These are phyloP conservation scores for Caradrina clavipalpis DNA, from an alignment of 2,888 invertebrate genomes.

Conservation along the genomic window DNA sequence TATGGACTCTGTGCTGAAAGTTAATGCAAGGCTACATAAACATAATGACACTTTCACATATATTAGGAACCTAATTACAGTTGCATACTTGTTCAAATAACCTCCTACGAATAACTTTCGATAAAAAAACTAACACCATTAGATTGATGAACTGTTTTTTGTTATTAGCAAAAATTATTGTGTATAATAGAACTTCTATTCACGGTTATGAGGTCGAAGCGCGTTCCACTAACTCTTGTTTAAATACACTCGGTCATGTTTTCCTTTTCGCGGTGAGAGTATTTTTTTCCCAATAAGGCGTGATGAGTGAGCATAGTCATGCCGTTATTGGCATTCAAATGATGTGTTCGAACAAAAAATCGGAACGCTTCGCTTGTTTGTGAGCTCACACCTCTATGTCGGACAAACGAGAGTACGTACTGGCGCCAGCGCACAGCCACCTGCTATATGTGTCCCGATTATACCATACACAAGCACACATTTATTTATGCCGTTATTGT, in stretches of 20 bases:
- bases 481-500: constrained; percentile 80
- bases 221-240: constrained; percentile 75
- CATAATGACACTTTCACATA: constrained; percentile 26
- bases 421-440: constrained; percentile 76
- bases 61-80: constrained; percentile 13
- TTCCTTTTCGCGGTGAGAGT: constrained; percentile 83
- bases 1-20: constrained; percentile 24
- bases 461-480: constrained; percentile 66
- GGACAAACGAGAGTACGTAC: constrained; percentile 79
- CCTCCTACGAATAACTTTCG: constrained; percentile 51
- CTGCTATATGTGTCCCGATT: constrained; percentile 77
- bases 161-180: constrained; percentile 70
- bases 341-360: constrained; percentile 81
- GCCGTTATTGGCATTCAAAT: constrained; percentile 86
- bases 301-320: constrained; percentile 78
- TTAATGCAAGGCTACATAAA: constrained; percentile 7
- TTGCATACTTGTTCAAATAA: constrained; percentile 19
- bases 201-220: constrained; percentile 78
- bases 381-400: constrained; percentile 76
- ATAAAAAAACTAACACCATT: constrained; percentile 58
- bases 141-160: constrained; percentile 64
- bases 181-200: constrained; percentile 67
- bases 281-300: constrained; percentile 81
- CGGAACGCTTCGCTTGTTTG: constrained; percentile 77
- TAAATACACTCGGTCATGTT: constrained; percentile 77